Evolutionary conservation across 1,140 invertebrate species (phyloP), one percentile per base, ranked within the genome.

Genomic region (Eriosoma lanigerum): DNA sequence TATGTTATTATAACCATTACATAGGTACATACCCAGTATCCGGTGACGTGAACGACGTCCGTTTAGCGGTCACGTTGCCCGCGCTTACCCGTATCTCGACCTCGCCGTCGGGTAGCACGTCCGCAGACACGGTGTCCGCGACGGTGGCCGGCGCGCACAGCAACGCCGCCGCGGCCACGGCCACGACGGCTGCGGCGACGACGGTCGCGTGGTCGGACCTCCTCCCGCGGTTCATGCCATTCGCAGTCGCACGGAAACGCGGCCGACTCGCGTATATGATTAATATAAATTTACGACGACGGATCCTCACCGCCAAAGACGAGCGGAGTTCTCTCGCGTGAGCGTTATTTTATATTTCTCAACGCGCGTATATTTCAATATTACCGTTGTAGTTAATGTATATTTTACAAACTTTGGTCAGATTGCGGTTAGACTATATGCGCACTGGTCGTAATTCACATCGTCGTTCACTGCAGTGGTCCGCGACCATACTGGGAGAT

Each of bases 31-130:
- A 19, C 81, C 82, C 68, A 26, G 85, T 87, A 87, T 83, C 89
- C 88, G 87, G 86, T 82, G 87, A 86, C 0, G 86, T 85, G 38
- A 90, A 89, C 64, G 86, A 88, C 0, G 90, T 91, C 84, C 91
- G 90, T 83, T 91, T 91, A 32, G 89, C 90, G 6, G 88, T 88
- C 24, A 91, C 84, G 13, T 89, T 89, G 76, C 89, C 87, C 81
- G 85, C 90, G 84, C 88, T 88, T 29, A 92, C 86, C 24, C 90
- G 84, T 2, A 87, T 87, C 84, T 91, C 90, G 56, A 88, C 84
- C 82, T 92, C 90, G 24, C 90, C 90, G 83, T 92, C 90, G 38
- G 87, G 82, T 10, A 92, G 84, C 48, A 84, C 84, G 80, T 91
- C 90, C 3, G 85, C 88, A 82, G 88, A 87, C 70, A 90, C 75